Evolutionary conservation across 2,797 vertebrate genomes (phyloP), one percentile per base, ranked within the genome.

Genomic region (Sebastes matsubarae): DNA sequence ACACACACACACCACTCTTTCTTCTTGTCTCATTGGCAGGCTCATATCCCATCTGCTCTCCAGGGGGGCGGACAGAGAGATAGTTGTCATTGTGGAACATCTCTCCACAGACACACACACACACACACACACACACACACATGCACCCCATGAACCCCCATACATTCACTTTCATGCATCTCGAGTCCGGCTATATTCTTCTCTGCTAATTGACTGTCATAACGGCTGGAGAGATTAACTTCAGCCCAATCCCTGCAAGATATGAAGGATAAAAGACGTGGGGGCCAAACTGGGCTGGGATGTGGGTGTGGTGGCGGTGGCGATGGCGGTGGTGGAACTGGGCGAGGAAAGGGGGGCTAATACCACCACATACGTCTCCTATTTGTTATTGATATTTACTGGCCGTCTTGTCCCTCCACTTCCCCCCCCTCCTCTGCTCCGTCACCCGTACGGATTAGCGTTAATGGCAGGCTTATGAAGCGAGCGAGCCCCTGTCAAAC

Each of bases 351-450:
- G 36, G 64, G 72, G 75, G 63, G 75, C 82, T 90, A 91, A 93
- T 91, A 80, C 88, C 84, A 55, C 78, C 92, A 90, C 89, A 78
- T 92, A 46, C 50, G 6, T 52, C 86, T 92, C 85, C 87, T 95
- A 95, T 95, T 96, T 96, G 91, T 96, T 96, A 95, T 96, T 96
- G 95, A 95, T 96, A 96, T 96, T 96, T 96, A 96, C 95, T 87
- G 92, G 80, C 88, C 81, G 90, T 88, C 93, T 85, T 81, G 90
- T 90, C 80, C 82, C 83, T 71, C 72, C 70, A 38, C 57, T 22
- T 8, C 79, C 77, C 75, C 42, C 87, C 87, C 84, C 83, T 85
- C 85, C 87, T 77, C 76, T 80, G 78, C 86, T 82, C 13, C 80
- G 52, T 89, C 86, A 92, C 92, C 85, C 91, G 30, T 57, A 57